Evolutionary conservation across 2,888 invertebrate genomes (phyloP), one percentile per base, ranked within the genome.

Genomic region (Eupelmus urozonus): DNA sequence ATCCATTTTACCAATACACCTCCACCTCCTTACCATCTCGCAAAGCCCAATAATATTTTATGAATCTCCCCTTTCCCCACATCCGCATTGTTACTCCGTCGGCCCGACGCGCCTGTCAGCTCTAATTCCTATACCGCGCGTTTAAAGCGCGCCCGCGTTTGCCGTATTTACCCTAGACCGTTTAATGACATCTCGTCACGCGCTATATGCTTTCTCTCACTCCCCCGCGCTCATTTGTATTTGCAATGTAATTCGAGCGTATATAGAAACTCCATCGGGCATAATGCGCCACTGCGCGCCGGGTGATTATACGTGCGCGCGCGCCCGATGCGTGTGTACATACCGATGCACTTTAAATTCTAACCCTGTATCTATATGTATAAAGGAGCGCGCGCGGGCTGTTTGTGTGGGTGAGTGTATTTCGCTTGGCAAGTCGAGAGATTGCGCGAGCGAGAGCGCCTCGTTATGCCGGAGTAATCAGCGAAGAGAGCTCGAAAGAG

Each of bases 201-300:
- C 13, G 1, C 23, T 25, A 9, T n/a, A 9, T n/a, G 9, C 63
- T 18, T 13, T 34, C 23, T 45, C 45, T 16, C 63, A 13, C 34
- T 11, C 51, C n/a, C 45, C 66, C 11, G 13, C 51, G 25, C 59
- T 55, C 34, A 42, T 53, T 67, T 75, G 59, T 69, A 42, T 69
- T 76, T 69, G 62, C 76, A 62, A 42, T 70, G 62, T 76, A 69
- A 76, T 63, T 76, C 63, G 55, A 76, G 29, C 69, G 67, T 34
- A 2, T 29, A 55, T 55, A 29, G 51, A 67, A 60, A 59, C 55
- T 65, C 34, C 42, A 40, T 73, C 29, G n/a, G 16, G 53, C 40
- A 67, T 67, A 74, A 67, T 74, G 59, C 23, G 23, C 23, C n/a
- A 34, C 18, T 42, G 4, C 51, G 42, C 51, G 7, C 40, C 9